Base-by-base conservation (phyloP, 2,113 vertebrate species). In the Grammomys surdaster region DNA sequence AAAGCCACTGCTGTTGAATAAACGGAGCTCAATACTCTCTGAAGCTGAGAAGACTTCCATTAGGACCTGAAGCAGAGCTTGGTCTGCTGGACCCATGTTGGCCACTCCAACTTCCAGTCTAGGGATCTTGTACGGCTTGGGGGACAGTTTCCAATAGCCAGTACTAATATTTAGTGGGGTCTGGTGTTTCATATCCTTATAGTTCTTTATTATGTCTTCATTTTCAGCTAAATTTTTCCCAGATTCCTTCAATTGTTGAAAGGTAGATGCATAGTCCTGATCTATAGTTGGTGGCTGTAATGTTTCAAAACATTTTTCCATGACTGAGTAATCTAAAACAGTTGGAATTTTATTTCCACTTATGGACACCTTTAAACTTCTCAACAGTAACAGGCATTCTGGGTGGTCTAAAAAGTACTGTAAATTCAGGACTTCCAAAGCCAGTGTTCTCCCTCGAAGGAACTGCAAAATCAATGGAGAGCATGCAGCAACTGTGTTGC, bases 361-460 rank as follows among this genome's bases (percentile, higher is more conserved):
- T 75, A 97, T n/a, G 0, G 0, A 84, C 81, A 97, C 0, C 4
- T 9, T 4, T 65, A 97, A 12, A 58, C 97, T 92, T 63, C 1
- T 85, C 65, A 97, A 54, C 81, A 91, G 11, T 33, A 56, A 75
- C 40, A 97, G 56, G 77, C 97, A 96, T 96, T 97, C 97, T 8
- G 96, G 93, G 67, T 97, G 60, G 43, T 97, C 91, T 73, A 67
- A 72, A 88, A 97, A 97, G 89, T 95, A 97, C 76, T 48, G 96
- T 69, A 54, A 96, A 4, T 69, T 78, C 82, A 97, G 96, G 5
- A 70, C 5, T 19, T 51, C 5, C 48, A 88, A 90, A 36, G 4
- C 16, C 56, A 97, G 91, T 46, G 96, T 92, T 88, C 43, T 97
- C 43, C 91, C 95, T n/a, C 48, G 91, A 90, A 97, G 91, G 70